A percentile compares a stretch with the other conserved stretches of the same genome.
Conservation (phyloP, 1,140 invertebrate species). For the Myzus persicae region DNA sequence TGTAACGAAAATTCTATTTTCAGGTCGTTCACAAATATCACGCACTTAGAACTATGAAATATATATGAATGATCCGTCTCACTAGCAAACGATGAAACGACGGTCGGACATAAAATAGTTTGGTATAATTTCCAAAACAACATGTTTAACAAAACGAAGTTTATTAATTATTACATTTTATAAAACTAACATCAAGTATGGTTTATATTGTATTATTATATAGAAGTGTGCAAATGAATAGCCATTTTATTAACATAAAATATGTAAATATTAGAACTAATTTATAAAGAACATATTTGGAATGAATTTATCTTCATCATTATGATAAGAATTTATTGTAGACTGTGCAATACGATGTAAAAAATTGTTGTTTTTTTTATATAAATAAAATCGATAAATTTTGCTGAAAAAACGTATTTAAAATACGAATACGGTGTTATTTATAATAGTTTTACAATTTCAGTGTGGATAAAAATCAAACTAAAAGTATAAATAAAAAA, state of each 20-base stretch:
- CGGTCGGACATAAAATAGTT: background rate
- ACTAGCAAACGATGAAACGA: background rate
- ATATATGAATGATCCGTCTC: background rate
- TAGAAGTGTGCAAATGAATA: background rate
- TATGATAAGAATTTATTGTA: background rate
- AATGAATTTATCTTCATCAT: background rate
- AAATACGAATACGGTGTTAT: background rate
- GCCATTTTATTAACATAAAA: background rate
- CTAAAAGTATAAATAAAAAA: background rate
- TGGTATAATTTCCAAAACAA: background rate
- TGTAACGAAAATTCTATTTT: background rate
- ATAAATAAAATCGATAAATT: no score
- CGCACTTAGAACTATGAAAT: background rate
- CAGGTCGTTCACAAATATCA: background rate
- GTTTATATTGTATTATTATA: background rate
- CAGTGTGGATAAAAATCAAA: background rate
- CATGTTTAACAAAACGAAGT: background rate
- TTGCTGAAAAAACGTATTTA: background rate
- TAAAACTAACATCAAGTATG: background rate
- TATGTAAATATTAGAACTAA: background rate
- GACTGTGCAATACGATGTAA: background rate
- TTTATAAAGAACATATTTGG: background rate
- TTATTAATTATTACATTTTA: conserved; percentile 12
- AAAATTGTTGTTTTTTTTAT: no score
- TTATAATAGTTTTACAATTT: background rate